Evolutionary conservation across 2,888 invertebrate species (phyloP).

Genomic region (Parnassius orleans): DNA sequence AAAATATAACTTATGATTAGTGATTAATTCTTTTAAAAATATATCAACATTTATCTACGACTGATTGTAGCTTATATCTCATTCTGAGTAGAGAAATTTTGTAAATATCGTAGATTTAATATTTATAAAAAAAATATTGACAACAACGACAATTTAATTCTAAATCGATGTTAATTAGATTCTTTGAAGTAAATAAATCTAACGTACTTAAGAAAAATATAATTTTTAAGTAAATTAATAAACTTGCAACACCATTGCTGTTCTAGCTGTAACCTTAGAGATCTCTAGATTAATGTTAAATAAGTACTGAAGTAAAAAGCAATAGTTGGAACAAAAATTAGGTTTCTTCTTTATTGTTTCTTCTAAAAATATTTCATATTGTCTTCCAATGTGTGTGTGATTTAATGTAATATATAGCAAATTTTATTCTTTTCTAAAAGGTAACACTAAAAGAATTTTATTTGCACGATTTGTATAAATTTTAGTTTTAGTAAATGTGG

Average conservation of each 20-base stretch:
- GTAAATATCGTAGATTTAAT: slow-evolving; percentile 36
- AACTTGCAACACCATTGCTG: slow-evolving; percentile 66
- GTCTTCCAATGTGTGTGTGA: slow-evolving; percentile 76
- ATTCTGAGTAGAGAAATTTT: slow-evolving; percentile 47
- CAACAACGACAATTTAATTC: slow-evolving; percentile 79
- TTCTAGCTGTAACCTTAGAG: slow-evolving; percentile 35
- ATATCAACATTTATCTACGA: slow-evolving; percentile 61
- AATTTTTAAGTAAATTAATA: slow-evolving; percentile 44
- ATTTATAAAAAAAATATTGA: slow-evolving; percentile 40
- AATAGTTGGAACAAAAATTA: slow-evolving; percentile 50
- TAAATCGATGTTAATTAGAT: slow-evolving; percentile 71
- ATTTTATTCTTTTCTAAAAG: slow-evolving; percentile 28
- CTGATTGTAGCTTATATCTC: slow-evolving; percentile 63
- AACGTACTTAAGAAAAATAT: slow-evolving; percentile 34
- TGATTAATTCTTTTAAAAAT: slow-evolving; percentile 35
- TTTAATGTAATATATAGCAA: slow-evolving; percentile 44
- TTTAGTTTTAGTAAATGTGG: slow-evolving; percentile 10
- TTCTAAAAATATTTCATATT: slow-evolving; percentile 56
- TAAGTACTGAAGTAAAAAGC: slow-evolving; percentile 60
- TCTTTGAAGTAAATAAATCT: slow-evolving; percentile 34
- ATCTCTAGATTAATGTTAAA: neutral
- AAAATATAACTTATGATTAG: slow-evolving; percentile 42
- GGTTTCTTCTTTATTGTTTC: slow-evolving; percentile 34
- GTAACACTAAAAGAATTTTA: slow-evolving; percentile 33
- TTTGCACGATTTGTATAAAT: slow-evolving; percentile 24